Evolutionary conservation across 2,888 invertebrate genomes (phyloP), one percentile per base, ranked within the genome.

Genomic region (Microdon myrmicae): DNA sequence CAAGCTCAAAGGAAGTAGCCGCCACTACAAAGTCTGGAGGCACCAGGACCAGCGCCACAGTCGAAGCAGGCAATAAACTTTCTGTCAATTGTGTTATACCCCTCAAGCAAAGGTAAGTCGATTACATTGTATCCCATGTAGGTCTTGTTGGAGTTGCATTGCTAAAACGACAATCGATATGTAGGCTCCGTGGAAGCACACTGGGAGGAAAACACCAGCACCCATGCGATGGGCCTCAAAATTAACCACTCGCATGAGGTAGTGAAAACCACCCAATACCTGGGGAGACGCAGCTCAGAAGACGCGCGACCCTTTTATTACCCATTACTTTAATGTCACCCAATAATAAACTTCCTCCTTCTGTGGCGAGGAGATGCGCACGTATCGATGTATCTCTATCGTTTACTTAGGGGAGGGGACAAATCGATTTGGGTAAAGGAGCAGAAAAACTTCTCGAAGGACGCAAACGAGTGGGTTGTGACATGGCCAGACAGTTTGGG

Each of bases 61-160:
- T 53, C 17, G 19, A 58, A 32, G 51, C 44, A 51, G 49, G 64
- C 64, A 64, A 64, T 64, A 64, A 64, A 64, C 64, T 64, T 64
- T 64, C 64, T 58, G 64, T 64, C 64, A 64, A 64, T 64, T 64
- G 64, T 58, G 58, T 58, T 64, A 64, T 64, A 51, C 47, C 58
- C 64, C 64, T 47, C 47, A 29, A 64, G 64, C 47, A 13, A 47
- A 58, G 58, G 41, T n/a, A n/a, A n/a, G 37, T 58, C 49, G 56
- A 64, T 58, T 64, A 34, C 55, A 47, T 34, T 54, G 45, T 54
- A 37, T 23, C 31, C n/a, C n/a, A n/a, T n/a, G n/a, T n/a, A n/a
- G n/a, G n/a, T n/a, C n/a, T n/a, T n/a, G n/a, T n/a, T n/a, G n/a
- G n/a, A n/a, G n/a, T n/a, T n/a, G n/a, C n/a, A n/a, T n/a, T n/a